Conservation (phyloP, 2,797 vertebrate species). For the Melanogrammus aeglefinus region DNA sequence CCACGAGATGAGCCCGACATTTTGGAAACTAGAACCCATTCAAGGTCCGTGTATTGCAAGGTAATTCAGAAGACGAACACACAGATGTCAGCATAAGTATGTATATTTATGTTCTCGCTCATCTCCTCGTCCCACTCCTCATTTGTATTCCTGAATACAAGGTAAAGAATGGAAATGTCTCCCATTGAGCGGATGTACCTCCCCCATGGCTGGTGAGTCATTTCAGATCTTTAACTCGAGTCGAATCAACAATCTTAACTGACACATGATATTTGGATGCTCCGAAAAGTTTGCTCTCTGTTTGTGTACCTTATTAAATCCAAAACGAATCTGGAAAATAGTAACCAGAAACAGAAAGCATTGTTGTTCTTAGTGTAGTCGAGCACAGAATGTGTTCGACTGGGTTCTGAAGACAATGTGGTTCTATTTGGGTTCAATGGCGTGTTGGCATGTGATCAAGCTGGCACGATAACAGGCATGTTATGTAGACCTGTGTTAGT, state of each 20-base stretch:
- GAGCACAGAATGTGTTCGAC: constrained; percentile 1
- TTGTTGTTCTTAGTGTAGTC: neutral
- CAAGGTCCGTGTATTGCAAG: neutral
- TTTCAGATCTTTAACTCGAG: neutral
- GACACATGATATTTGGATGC: neutral
- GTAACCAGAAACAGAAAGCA: neutral
- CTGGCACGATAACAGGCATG: no score
- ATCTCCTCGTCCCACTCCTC: constrained; percentile 33
- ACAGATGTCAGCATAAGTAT: neutral
- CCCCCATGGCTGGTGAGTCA: no score
- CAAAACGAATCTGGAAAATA: neutral
- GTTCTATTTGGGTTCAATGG: no score
- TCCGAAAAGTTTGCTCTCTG: neutral
- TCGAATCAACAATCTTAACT: neutral
- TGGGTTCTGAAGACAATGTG: no score
- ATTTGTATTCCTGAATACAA: neutral
- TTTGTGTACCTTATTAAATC: neutral
- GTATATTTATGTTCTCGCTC: constrained; percentile 11
- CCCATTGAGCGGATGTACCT: neutral
- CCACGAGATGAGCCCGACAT: neutral
- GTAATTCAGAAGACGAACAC: constrained; percentile 7
- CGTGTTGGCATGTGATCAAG: no score
- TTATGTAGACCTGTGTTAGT: no score
- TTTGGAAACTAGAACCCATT: constrained; percentile 11
- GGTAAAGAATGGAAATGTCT: neutral